phyloP scores from a whole-genome alignment of 2,888 invertebrate genomes.

The Ochropacha duplaris region DNA sequence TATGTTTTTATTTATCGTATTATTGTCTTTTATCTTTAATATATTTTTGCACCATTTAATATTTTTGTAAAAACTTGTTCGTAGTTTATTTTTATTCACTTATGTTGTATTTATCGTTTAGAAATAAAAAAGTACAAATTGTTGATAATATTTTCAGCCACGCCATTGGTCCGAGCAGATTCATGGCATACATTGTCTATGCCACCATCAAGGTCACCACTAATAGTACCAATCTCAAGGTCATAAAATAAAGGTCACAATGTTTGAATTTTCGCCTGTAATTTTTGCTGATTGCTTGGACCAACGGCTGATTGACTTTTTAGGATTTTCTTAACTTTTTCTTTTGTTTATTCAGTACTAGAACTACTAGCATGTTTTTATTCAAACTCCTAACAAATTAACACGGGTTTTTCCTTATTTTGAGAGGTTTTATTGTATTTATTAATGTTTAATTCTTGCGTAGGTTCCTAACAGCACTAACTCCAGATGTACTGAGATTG shows the following conservation, averaged over 20 bases:
- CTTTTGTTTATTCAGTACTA: slow-evolving; percentile 20
- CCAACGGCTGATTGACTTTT: slow-evolving; percentile 65
- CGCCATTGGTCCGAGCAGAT: slow-evolving; percentile 82
- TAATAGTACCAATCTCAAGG: slow-evolving; percentile 64
- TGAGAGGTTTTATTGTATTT: slow-evolving; percentile 16
- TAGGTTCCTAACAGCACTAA: slow-evolving; percentile 83
- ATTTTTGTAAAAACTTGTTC: not conserved
- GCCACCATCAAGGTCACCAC: slow-evolving; percentile 77
- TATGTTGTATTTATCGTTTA: slow-evolving; percentile 18
- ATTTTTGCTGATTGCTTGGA: slow-evolving; percentile 63
- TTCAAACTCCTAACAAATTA: slow-evolving; percentile 38
- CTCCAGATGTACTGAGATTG: slow-evolving; percentile 81
- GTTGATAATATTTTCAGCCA: slow-evolving; percentile 60
- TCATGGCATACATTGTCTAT: slow-evolving; percentile 81
- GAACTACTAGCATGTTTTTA: slow-evolving; percentile 35
- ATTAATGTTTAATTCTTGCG: slow-evolving; percentile 45
- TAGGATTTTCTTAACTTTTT: slow-evolving; percentile 15
- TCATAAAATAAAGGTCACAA: slow-evolving; percentile 45
- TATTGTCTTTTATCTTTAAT: not conserved
- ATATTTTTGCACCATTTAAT: not conserved
- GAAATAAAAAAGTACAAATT: slow-evolving; percentile 11
- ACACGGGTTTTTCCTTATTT: slow-evolving; percentile 13
- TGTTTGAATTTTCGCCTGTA: slow-evolving; percentile 53
- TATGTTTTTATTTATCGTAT: too few relatives aligned
- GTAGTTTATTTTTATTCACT: slow-evolving; percentile 10